phyloP scores from a whole-genome alignment of 2,797 vertebrate genomes.

The Rhynchotus rufescens region DNA sequence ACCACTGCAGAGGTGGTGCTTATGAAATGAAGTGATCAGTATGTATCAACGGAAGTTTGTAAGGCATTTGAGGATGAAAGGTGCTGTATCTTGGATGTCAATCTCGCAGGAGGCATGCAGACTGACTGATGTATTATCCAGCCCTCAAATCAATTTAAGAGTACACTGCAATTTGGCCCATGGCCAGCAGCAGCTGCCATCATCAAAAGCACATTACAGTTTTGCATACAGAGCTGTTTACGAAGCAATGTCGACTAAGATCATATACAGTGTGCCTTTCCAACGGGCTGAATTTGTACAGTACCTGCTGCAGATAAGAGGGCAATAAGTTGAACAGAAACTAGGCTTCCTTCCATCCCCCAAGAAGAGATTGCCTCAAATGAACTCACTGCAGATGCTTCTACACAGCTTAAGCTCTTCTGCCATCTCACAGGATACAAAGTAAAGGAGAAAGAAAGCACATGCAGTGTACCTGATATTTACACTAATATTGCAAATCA shows the following conservation, averaged over 20 bases:
- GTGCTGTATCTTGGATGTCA: background rate
- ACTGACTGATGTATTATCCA: background rate
- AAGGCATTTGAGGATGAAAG: background rate
- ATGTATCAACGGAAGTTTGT: background rate
- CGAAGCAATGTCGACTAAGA: background rate
- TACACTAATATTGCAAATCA: too few species aligned
- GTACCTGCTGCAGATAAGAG: background rate
- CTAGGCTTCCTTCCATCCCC: background rate
- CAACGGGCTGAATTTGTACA: background rate
- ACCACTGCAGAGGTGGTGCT: background rate
- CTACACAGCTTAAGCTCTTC: background rate
- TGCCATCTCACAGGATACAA: background rate
- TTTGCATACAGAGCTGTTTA: background rate
- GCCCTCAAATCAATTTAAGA: background rate
- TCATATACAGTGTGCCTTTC: background rate
- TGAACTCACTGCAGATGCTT: background rate
- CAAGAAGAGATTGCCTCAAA: background rate
- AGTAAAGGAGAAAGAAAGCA: background rate
- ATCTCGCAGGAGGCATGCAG: background rate
- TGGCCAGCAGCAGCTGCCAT: background rate
- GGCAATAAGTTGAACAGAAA: background rate
- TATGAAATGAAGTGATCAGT: background rate
- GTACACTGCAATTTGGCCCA: background rate
- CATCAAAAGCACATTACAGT: background rate
- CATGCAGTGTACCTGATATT: rapidly evolving